Base-by-base conservation (phyloP, 2,888 invertebrate genomes). In the Isotomurus palustris region DNA sequence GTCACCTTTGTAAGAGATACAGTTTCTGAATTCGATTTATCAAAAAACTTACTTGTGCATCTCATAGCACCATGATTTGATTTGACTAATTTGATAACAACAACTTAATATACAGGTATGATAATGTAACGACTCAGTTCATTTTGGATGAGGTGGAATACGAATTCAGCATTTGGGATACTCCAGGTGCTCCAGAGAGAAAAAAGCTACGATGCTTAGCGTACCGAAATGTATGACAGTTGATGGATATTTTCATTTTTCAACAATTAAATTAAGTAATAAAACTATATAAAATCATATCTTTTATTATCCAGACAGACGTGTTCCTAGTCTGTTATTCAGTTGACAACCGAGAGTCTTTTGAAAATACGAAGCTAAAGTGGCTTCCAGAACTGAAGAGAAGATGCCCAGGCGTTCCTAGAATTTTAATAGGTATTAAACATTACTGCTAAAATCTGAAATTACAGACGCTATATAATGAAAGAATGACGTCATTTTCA, bases 141-240 rank as follows among this genome's bases (percentile, higher is more conserved):
- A 81, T 78, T 14, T 84, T 90, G 19, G 89, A 91, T 72, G 87
- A 83, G n/a, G 82, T 85, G 66, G 83, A 85, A 71, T 87, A 87
- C 71, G 86, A 86, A 74, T 83, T 90, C 78, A 87, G 87, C 32
- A 77, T 92, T 35, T 92, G 92, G 92, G 92, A 92, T 74, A 92
- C 91, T 21, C 91, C 64, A 2, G 64, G 64, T 6, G 57, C 57
- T n/a, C 56, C 56, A 17, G 64, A 64, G 45, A 56, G 48, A 45
- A 59, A 59, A 35, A 47, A 52, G 40, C 36, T 64, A 29, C 38
- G 64, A 52, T 56, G 56, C 43, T 53, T 59, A 27, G 58, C 64
- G 19, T 45, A 21, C 14, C 36, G 41, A 47, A 25, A 53, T 53
- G 43, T 53, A 32, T 19, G 14, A 29, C 3, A 47, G 35, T 36